Evolutionary conservation across 2,113 vertebrate species (phyloP), one percentile per base, ranked within the genome.

Genomic region (Phoenicopterus ruber): DNA sequence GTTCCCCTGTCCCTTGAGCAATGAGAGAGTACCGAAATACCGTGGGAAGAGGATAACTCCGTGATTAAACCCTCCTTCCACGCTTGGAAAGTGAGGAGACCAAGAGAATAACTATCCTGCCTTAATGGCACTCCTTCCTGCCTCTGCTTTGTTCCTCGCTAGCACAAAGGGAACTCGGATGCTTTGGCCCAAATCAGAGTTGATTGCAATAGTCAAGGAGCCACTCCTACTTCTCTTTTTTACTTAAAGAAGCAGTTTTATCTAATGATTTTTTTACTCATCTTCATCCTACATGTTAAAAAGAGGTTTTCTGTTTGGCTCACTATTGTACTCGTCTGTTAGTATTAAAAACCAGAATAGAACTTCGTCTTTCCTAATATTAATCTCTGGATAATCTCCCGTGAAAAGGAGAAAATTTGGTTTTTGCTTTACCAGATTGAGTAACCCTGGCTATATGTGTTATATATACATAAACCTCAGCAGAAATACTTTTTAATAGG

Each of bases 211-310:
- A 50, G 38, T 36, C 36, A 83, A 77, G 49, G 18, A 36, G 11
- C 13, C 54, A 28, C 6, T 77, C 6, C 49, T 69, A 40, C 17
- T 59, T 87, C 50, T 80, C 44, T 36, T 73, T 21, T 58, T 65
- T 57, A 40, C 20, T 59, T 66, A 20, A 76, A 71, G 29, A 38
- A 76, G 32, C 16, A 12, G 5, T 62, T 81, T 86, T 62, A 13
- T n/a, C 16, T 58, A 40, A 28, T 29, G 13, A 46, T 82, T 79
- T 82, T 7, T 69, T 90, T 95, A 90, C 13, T 52, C 44, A 78
- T 72, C 63, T 87, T 94, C 80, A 82, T 91, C 13, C 59, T 90
- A 91, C 34, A 67, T 44, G 31, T 83, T 86, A 92, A 96, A 96
- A 94, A 59, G 49, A 1, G 26, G 13, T 34, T 26, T 92, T 42